Percentiles rank a stretch among this genome's conserved stretches.
phyloP scores from a whole-genome alignment of 2,113 vertebrate species.

The Mesocricetus auratus region DNA sequence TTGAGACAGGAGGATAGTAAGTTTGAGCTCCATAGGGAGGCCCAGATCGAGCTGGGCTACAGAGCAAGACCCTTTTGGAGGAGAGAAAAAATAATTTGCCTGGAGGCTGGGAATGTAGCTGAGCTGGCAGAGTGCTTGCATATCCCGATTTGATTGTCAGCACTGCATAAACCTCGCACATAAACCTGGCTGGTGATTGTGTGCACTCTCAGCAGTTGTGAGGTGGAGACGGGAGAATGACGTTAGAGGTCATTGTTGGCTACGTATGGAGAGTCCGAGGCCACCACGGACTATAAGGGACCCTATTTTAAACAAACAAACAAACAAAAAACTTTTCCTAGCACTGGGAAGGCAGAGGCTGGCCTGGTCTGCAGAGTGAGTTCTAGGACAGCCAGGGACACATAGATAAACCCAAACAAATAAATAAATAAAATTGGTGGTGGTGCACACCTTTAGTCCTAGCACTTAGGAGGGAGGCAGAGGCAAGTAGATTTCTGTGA shows the following conservation, averaged over 20 bases:
- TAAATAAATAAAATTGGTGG: neutral
- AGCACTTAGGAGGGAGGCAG: neutral
- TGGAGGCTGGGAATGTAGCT: neutral
- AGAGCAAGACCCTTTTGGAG: neutral
- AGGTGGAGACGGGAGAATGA: neutral
- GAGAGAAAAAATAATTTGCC: neutral
- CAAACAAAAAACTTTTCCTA: neutral
- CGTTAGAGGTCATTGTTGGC: neutral
- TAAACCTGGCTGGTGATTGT: too few species aligned
- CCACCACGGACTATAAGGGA: neutral
- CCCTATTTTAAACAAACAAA: neutral
- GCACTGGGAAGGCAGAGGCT: neutral
- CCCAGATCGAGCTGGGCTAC: neutral
- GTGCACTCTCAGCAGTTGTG: neutral
- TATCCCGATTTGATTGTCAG: too few species aligned
- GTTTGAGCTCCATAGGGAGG: neutral
- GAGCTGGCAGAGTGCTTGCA: neutral
- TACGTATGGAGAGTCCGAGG: neutral
- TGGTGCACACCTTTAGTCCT: neutral
- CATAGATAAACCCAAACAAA: neutral
- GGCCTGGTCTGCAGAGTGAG: neutral
- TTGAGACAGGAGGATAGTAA: neutral
- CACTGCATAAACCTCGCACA: too few species aligned
- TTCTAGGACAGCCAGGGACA: neutral
- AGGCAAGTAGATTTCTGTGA: neutral